A percentile compares a stretch with the other conserved stretches of the same genome.
These are phyloP conservation scores for Probosciger aterrimus DNA, from an alignment of 2,113 vertebrate genomes.

Conservation along the genomic window DNA sequence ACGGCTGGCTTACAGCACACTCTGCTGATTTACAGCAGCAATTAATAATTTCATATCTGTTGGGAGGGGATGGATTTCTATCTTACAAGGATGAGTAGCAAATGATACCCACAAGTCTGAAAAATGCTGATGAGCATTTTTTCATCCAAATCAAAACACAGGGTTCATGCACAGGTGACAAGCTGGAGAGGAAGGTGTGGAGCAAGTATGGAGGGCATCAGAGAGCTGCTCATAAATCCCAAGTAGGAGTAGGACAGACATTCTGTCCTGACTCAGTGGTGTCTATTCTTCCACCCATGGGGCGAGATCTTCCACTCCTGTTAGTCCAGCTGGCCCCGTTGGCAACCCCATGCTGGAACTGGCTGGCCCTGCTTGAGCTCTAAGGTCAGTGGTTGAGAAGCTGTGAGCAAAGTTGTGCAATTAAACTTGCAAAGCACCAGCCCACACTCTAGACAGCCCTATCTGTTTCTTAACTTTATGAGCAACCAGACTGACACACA, in stretches of 20 bases:
- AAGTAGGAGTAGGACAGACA: background rate
- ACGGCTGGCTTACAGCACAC: conserved; percentile 27
- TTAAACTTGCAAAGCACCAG: conserved; percentile 38
- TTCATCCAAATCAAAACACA: background rate
- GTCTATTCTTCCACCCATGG: background rate
- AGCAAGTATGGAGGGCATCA: background rate
- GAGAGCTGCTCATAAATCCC: background rate
- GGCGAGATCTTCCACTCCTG: background rate
- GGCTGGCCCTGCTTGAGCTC: background rate
- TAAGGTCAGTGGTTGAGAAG: background rate
- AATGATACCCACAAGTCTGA: conserved; percentile 14
- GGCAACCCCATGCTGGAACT: background rate
- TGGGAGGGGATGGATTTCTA: conserved; percentile 10
- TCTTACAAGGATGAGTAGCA: background rate
- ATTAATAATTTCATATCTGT: conserved; percentile 10
- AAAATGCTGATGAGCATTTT: conserved; percentile 32
- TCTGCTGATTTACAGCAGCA: conserved; percentile 50
- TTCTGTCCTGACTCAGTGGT: background rate
- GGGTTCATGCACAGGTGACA: conserved; percentile 16
- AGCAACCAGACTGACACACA: background rate
- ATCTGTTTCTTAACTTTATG: conserved; percentile 2
- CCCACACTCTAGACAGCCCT: conserved; percentile 14
- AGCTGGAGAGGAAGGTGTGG: background rate
- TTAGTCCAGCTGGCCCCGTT: background rate
- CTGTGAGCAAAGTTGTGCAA: conserved; percentile 17